Conservation (phyloP, 2,113 vertebrate species). For the Ornithorhynchus anatinus region DNA sequence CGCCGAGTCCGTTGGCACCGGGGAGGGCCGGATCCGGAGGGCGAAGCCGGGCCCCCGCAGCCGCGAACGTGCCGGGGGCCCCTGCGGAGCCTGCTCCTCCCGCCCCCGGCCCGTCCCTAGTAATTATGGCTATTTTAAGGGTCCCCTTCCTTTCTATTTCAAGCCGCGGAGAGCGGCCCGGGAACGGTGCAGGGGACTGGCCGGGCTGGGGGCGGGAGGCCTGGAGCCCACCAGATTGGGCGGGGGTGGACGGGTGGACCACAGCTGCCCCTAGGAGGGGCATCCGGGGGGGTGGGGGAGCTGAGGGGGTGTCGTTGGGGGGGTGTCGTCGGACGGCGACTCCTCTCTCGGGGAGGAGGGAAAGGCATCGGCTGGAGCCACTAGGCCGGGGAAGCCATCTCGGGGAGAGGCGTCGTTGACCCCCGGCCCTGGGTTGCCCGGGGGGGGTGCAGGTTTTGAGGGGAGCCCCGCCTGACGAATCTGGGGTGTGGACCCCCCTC, state of each 20-base stretch:
- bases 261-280: slow-evolving; percentile 33
- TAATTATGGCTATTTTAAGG: slow-evolving; percentile 79
- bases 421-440: no score
- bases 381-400: no score
- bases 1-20: no score
- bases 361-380: no score
- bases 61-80: slow-evolving; percentile 33
- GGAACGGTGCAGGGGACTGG: slow-evolving; percentile 60
- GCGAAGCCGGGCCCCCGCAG: slow-evolving; percentile 40
- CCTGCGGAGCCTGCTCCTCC: slow-evolving; percentile 46
- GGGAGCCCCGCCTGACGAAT: not conserved
- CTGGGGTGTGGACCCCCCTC: not conserved
- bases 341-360: no score
- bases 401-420: no score
- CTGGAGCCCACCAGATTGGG: slow-evolving; percentile 61
- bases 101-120: slow-evolving; percentile 55
- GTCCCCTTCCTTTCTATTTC: slow-evolving; percentile 75
- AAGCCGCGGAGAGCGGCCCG: slow-evolving; percentile 67
- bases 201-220: slow-evolving; percentile 53
- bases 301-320: slow-evolving; percentile 52
- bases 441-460: no score
- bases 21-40: no score
- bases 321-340: no score
- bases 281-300: slow-evolving; percentile 25
- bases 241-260: slow-evolving; percentile 66